Evolutionary conservation across 2,113 vertebrate species (phyloP).

Genomic region (Galbula dea): DNA sequence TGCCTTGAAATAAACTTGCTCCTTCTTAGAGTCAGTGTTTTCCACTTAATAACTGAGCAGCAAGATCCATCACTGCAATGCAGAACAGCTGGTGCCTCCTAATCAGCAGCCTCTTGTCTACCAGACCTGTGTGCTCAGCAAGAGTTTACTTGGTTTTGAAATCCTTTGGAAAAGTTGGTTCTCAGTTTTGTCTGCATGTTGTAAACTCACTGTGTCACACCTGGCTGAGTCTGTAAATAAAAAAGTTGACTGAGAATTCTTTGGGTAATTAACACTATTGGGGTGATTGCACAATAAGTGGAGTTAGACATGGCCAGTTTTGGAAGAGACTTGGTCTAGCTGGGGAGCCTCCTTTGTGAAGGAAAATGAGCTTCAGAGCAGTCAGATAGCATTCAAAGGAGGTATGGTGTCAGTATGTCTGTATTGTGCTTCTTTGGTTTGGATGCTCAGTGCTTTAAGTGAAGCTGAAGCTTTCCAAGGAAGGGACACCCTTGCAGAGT

Average conservation of each 20-base stretch:
- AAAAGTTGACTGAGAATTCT: neutral
- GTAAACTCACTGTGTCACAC: neutral
- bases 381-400: accelerated
- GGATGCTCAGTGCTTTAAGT: neutral
- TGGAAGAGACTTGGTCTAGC: neutral
- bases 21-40: neutral
- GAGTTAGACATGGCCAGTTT: neutral
- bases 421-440: neutral
- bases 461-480: neutral
- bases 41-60: neutral
- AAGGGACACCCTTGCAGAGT: neutral
- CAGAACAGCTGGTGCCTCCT: neutral
- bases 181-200: neutral
- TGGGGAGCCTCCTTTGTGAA: neutral
- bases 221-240: neutral
- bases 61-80: neutral
- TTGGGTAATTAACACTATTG: neutral
- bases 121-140: neutral
- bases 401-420: neutral
- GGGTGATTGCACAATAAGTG: neutral
- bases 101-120: neutral
- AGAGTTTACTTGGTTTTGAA: neutral
- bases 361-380: neutral
- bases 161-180: neutral
- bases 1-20: neutral